Conservation (phyloP, 2,113 vertebrate genomes). For the Corythornis madagascariensis region DNA sequence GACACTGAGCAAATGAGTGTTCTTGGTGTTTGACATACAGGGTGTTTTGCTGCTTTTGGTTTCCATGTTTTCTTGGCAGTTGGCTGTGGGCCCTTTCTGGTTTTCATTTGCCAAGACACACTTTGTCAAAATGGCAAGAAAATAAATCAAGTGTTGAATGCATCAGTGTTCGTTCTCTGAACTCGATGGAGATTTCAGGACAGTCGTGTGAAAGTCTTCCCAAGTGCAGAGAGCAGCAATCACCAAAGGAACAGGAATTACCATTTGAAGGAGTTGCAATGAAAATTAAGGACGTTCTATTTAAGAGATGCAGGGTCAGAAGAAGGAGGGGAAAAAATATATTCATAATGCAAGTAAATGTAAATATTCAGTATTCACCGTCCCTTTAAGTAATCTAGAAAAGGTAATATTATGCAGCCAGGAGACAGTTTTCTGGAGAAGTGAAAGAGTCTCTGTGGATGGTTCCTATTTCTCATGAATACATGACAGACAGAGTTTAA, state of each 20-base stretch:
- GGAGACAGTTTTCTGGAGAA: not conserved
- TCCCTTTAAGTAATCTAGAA: not conserved
- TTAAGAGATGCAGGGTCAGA: not conserved
- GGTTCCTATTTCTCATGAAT: not conserved
- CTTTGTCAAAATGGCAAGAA: not conserved
- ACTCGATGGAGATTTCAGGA: not conserved
- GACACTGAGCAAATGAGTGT: not conserved
- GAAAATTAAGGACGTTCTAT: not conserved
- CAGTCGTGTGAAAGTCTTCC: not conserved
- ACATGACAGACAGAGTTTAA: not conserved
- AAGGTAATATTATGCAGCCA: not conserved
- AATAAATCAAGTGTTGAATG: not conserved
- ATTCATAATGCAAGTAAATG: not conserved
- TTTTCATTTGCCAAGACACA: conserved; percentile 9
- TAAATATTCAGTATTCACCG: not conserved
- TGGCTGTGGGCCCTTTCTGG: not conserved
- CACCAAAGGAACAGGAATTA: not conserved
- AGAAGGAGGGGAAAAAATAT: not conserved
- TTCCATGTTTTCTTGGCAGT: not conserved
- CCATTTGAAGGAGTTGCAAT: not conserved
- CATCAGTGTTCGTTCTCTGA: not conserved
- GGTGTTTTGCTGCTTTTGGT: not conserved
- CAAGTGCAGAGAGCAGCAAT: not conserved
- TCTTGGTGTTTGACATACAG: not conserved
- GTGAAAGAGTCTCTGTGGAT: not conserved